Percentiles rank a stretch among this genome's conserved stretches.
phyloP scores from a whole-genome alignment of 2,797 vertebrate genomes.

The Loriculus beryllinus region DNA sequence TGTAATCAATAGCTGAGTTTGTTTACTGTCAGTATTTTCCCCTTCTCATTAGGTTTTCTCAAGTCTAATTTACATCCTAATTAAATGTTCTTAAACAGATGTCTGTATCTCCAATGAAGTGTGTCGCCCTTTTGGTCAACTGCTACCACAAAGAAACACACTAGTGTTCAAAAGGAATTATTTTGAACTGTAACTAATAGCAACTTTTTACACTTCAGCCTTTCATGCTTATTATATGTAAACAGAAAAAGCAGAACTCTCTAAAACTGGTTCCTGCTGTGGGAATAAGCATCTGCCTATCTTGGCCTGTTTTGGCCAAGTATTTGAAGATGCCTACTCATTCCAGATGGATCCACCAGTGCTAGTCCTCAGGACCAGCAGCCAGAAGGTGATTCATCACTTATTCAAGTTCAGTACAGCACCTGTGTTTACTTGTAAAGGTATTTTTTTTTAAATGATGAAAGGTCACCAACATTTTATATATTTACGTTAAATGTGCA shows the following conservation, averaged over 20 bases:
- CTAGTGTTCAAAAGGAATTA: neutral
- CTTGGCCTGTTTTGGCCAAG: neutral
- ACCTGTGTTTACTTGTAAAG: neutral
- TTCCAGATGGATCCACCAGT: conserved; percentile 14
- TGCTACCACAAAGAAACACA: neutral
- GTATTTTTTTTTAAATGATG: neutral
- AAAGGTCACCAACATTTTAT: neutral
- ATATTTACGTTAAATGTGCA: neutral
- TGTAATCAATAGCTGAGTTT: neutral
- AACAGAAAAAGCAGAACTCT: neutral
- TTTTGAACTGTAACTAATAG: neutral
- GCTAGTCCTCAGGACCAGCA: neutral
- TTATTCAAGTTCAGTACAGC: neutral
- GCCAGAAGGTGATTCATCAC: neutral
- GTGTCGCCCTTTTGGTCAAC: neutral
- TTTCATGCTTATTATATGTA: neutral
- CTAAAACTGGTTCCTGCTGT: neutral
- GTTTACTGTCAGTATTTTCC: neutral
- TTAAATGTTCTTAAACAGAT: neutral
- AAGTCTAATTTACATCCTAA: neutral
- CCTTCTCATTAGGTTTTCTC: neutral
- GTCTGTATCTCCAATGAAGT: neutral
- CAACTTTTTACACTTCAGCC: neutral
- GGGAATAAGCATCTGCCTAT: neutral
- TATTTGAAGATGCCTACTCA: neutral